These are phyloP conservation scores for Pseudonaja textilis DNA, from an alignment of 2,113 vertebrate species.

Conservation along the genomic window DNA sequence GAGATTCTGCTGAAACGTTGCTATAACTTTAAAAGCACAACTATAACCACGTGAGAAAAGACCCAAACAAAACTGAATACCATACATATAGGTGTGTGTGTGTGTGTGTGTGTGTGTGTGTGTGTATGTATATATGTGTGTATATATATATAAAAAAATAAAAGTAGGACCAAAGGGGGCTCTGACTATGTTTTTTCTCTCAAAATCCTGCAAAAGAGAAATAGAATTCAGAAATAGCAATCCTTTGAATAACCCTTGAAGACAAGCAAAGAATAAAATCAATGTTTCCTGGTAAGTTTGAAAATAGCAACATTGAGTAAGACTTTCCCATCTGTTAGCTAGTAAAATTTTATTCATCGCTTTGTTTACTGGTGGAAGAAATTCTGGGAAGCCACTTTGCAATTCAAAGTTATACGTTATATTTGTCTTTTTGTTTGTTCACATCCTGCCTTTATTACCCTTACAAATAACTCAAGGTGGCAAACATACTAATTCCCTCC, in stretches of 20 bases:
- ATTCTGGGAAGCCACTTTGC: neutral
- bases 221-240: conserved; percentile 22
- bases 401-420: neutral
- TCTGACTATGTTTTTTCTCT: neutral
- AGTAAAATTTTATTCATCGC: neutral
- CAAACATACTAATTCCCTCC: too few relatives aligned
- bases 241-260: neutral
- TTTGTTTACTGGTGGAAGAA: conserved; percentile 27
- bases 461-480: too few relatives aligned
- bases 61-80: too few relatives aligned
- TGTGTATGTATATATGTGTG: too few relatives aligned
- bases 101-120: too few relatives aligned
- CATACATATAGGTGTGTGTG: too few relatives aligned
- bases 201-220: neutral
- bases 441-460: too few relatives aligned
- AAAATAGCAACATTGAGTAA: neutral
- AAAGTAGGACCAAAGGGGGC: neutral
- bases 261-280: neutral
- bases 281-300: neutral
- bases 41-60: too few relatives aligned
- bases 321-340: conserved; percentile 23
- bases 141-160: neutral
- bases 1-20: too few relatives aligned
- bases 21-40: too few relatives aligned
- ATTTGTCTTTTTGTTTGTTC: too few relatives aligned